phyloP scores from a whole-genome alignment of 2,888 invertebrate species.

The Chaetogeoica ovagalla region DNA sequence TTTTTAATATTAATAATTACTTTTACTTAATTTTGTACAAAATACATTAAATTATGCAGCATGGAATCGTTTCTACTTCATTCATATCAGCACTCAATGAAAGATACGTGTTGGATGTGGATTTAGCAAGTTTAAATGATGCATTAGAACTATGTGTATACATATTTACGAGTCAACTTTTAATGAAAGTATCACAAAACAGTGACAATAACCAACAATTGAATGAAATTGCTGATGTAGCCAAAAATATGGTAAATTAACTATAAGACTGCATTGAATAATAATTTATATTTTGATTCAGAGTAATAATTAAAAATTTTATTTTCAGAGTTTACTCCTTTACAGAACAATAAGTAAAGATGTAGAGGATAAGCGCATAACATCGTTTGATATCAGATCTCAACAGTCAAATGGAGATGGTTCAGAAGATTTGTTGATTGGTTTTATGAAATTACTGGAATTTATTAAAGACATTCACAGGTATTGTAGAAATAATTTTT shows the following conservation, averaged over 20 bases:
- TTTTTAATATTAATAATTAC: not conserved
- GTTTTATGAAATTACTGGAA: constrained; percentile 50
- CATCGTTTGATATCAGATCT: constrained; percentile 47
- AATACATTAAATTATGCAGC: constrained; percentile 10
- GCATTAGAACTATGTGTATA: constrained; percentile 47
- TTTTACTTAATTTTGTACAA: not conserved
- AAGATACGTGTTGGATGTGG: constrained; percentile 43
- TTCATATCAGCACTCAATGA: constrained; percentile 47
- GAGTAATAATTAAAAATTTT: not conserved
- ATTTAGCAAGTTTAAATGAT: constrained; percentile 35
- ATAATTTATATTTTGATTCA: not conserved
- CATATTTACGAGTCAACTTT: constrained; percentile 45
- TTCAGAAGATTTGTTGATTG: constrained; percentile 44
- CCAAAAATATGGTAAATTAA: constrained; percentile 45
- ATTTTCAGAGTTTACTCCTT: constrained; percentile 46
- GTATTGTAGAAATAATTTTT: not conserved
- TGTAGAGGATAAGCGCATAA: constrained; percentile 38
- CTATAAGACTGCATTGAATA: not conserved
- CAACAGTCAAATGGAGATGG: constrained; percentile 47
- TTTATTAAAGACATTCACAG: constrained; percentile 51
- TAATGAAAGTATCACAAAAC: constrained; percentile 47
- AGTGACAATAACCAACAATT: constrained; percentile 30
- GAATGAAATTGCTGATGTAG: constrained; percentile 38
- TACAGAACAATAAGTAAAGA: constrained; percentile 51
- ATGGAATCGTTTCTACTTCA: constrained; percentile 36